Percentiles rank a stretch among this genome's conserved stretches.
phyloP scores from a whole-genome alignment of 2,888 invertebrate genomes.

The Sipunculus nudus region DNA sequence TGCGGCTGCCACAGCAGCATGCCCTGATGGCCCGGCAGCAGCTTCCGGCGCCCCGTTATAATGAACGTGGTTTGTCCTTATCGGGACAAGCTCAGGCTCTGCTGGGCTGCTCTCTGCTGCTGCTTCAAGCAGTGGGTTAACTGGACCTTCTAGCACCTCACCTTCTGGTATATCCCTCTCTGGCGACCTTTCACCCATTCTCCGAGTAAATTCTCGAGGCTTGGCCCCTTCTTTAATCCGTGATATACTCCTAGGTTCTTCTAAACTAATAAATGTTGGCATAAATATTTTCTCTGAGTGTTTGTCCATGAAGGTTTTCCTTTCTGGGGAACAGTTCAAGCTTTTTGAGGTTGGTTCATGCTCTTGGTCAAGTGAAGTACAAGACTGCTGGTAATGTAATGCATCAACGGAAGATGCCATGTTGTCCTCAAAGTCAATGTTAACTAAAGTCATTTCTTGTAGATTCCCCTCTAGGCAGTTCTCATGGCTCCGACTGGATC shows the following conservation, averaged over 20 bases:
- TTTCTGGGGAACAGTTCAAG: constrained; percentile 47
- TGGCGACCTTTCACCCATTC: too few species aligned
- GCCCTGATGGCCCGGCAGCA: too few species aligned
- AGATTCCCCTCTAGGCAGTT: constrained; percentile 82
- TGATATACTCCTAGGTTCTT: constrained; percentile 39
- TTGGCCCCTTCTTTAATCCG: constrained; percentile 14
- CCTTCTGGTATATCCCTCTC: too few species aligned
- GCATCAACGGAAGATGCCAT: constrained; percentile 93
- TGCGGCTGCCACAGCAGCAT: too few species aligned
- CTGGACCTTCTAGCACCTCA: too few species aligned
- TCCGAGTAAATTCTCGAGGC: background rate
- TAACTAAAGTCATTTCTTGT: constrained; percentile 82
- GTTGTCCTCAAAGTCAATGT: constrained; percentile 91
- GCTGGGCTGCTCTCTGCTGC: too few species aligned
- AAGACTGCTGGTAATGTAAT: constrained; percentile 69
- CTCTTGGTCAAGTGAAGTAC: constrained; percentile 28
- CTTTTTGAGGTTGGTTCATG: constrained; percentile 34
- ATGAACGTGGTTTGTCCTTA: too few species aligned
- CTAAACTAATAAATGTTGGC: constrained; percentile 57
- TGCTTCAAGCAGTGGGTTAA: too few species aligned
- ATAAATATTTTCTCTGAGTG: constrained; percentile 30
- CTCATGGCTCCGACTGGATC: constrained; percentile 86
- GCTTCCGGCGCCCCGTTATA: too few species aligned
- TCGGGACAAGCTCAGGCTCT: too few species aligned
- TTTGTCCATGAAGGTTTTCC: constrained; percentile 30